These are phyloP conservation scores for Rhea pennata DNA, from an alignment of 2,113 vertebrate species.

Conservation along the genomic window DNA sequence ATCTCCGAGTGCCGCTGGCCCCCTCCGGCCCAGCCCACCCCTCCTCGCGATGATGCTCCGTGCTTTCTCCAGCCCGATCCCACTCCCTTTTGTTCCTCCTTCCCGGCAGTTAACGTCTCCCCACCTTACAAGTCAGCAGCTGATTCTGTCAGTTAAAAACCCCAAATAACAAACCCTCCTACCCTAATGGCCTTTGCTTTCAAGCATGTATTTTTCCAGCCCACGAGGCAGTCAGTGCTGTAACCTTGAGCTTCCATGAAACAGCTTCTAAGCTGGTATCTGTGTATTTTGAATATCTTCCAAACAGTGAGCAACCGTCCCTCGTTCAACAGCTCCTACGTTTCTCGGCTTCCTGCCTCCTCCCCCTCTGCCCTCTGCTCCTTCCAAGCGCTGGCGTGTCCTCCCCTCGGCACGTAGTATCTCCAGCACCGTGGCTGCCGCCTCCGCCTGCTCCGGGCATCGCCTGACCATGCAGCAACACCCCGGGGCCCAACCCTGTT, in stretches of 20 bases:
- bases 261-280: slow-evolving; percentile 37
- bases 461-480: neutral
- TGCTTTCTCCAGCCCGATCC: slow-evolving; percentile 39
- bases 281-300: slow-evolving; percentile 39
- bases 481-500: neutral
- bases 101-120: slow-evolving; percentile 45
- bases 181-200: slow-evolving; percentile 50
- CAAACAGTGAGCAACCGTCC: neutral
- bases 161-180: slow-evolving; percentile 61
- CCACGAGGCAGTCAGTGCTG: slow-evolving; percentile 16
- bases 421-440: neutral
- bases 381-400: neutral
- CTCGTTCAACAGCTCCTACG: neutral
- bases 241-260: slow-evolving; percentile 43
- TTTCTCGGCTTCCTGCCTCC: neutral
- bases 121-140: slow-evolving; percentile 62
- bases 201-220: slow-evolving; percentile 58
- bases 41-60: slow-evolving; percentile 1
- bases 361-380: neutral
- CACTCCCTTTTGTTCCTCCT: slow-evolving; percentile 59
- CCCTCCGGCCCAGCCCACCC: neutral
- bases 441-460: neutral
- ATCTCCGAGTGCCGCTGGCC: slow-evolving; percentile 30
- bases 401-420: neutral
- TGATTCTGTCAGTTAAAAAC: slow-evolving; percentile 56